These are phyloP conservation scores for Drosophila lutescens DNA, from an alignment of 2,888 invertebrate genomes.

Conservation along the genomic window DNA sequence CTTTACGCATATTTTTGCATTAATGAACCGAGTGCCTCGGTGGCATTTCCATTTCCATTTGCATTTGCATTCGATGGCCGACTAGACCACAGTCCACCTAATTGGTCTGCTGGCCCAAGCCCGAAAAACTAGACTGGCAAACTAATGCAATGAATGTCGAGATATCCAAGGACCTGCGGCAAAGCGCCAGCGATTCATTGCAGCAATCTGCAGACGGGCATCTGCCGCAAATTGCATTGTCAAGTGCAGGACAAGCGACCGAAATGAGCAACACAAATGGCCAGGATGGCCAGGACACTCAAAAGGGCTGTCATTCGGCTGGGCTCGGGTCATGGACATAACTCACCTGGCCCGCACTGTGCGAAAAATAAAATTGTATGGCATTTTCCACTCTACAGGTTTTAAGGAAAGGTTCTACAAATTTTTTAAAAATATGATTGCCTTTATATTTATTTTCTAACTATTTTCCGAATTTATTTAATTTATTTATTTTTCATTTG, in stretches of 20 bases:
- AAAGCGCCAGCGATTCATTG: not conserved
- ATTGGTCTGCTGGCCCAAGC: slow-evolving; percentile 15
- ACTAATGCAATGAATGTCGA: slow-evolving; percentile 56
- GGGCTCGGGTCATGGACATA: slow-evolving; percentile 6
- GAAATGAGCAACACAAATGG: slow-evolving; percentile 43
- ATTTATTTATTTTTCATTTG: no score
- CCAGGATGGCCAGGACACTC: slow-evolving; percentile 12
- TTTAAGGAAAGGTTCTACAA: no score
- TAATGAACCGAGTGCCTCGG: slow-evolving; percentile 20
- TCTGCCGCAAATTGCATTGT: slow-evolving; percentile 59
- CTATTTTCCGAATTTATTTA: no score
- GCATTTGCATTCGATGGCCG: slow-evolving; percentile 25
- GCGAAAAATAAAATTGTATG: no score
- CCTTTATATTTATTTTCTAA: no score
- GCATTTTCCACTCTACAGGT: no score
- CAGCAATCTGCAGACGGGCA: slow-evolving; percentile 7
- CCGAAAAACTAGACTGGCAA: slow-evolving; percentile 1
- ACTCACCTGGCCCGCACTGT: slow-evolving; percentile 4
- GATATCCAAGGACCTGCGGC: not conserved
- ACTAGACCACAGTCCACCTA: slow-evolving; percentile 9
- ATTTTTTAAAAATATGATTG: no score
- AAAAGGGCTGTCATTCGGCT: slow-evolving; percentile 18
- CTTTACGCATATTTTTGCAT: slow-evolving; percentile 47
- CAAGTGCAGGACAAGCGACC: slow-evolving; percentile 43
- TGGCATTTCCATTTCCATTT: slow-evolving; percentile 7